Percentiles rank a stretch among this genome's conserved stretches.
Evolutionary conservation across 1,140 invertebrate species (phyloP).

Genomic region (Bombus turneri): DNA sequence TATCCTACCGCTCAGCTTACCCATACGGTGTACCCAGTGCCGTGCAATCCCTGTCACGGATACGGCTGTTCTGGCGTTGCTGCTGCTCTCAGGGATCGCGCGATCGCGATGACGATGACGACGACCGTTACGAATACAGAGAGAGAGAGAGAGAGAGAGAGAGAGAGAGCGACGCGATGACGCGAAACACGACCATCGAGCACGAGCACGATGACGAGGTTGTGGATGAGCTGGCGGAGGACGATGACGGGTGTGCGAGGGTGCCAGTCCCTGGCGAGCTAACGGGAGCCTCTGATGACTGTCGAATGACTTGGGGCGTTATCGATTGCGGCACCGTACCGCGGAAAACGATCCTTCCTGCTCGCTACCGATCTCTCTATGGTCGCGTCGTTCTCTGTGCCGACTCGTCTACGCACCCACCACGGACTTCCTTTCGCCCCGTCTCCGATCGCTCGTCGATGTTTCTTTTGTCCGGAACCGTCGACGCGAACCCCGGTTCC

Average conservation of each 20-base stretch:
- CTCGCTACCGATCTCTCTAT: not conserved
- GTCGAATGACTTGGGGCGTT: conserved; percentile 80
- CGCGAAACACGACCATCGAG: conserved; percentile 34
- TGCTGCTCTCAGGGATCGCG: not conserved
- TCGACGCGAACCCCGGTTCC: not conserved
- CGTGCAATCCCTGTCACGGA: not conserved
- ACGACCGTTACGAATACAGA: not conserved
- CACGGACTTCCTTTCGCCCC: not conserved
- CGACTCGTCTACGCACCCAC: not conserved
- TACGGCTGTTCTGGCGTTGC: not conserved
- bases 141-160: not conserved
- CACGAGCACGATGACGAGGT: conserved; percentile 33
- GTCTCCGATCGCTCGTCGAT: conserved; percentile 6
- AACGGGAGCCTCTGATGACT: conserved; percentile 76
- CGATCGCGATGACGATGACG: conserved; percentile 30
- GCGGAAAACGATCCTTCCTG: conserved; percentile 38
- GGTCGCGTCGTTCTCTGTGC: not conserved
- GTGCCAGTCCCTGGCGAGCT: not conserved
- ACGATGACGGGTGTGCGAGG: conserved; percentile 33
- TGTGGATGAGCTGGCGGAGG: conserved; percentile 41
- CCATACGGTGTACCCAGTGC: not conserved
- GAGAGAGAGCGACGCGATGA: not conserved
- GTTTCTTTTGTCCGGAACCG: not conserved
- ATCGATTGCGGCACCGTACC: conserved; percentile 76
- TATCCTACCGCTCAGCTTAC: conserved; percentile 4